These are phyloP conservation scores for Stratiomys singularior DNA, from an alignment of 2,888 invertebrate species.

Conservation along the genomic window DNA sequence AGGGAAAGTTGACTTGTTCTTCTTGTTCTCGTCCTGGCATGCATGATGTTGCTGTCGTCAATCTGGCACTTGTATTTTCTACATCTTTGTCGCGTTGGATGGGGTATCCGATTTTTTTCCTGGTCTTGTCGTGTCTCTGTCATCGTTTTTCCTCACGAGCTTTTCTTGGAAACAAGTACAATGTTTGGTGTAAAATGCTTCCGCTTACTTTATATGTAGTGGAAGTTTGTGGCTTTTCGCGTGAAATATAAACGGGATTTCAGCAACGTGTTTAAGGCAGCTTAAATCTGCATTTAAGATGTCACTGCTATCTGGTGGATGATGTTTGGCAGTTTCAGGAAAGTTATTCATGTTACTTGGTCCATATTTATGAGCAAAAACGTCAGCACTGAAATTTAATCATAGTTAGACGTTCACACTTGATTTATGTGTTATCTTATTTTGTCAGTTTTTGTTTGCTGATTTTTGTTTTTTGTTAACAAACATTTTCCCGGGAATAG, in stretches of 20 bases:
- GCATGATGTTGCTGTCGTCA: slow-evolving; percentile 31
- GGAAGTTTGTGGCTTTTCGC: slow-evolving; percentile 25
- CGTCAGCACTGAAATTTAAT: no score
- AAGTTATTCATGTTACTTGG: background rate
- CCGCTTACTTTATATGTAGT: background rate
- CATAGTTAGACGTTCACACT: no score
- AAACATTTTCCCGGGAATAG: no score
- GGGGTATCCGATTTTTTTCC: background rate
- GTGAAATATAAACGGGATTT: slow-evolving; percentile 18
- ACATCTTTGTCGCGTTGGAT: background rate
- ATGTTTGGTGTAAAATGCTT: background rate
- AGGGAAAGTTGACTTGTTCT: slow-evolving; percentile 37
- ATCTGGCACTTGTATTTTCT: background rate
- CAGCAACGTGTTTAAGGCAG: slow-evolving; percentile 11
- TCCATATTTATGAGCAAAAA: no score
- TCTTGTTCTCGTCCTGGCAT: slow-evolving; percentile 20
- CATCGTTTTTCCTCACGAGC: background rate
- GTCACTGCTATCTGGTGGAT: background rate
- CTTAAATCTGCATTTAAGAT: slow-evolving; percentile 42
- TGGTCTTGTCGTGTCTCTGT: background rate
- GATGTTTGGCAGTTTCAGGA: background rate
- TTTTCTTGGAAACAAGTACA: background rate
- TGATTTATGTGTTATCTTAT: no score
- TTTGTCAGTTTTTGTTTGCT: no score
- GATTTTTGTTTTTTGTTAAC: no score